Evolutionary conservation across 2,113 vertebrate genomes (phyloP).

Genomic region (Coptodon bakossiorum): DNA sequence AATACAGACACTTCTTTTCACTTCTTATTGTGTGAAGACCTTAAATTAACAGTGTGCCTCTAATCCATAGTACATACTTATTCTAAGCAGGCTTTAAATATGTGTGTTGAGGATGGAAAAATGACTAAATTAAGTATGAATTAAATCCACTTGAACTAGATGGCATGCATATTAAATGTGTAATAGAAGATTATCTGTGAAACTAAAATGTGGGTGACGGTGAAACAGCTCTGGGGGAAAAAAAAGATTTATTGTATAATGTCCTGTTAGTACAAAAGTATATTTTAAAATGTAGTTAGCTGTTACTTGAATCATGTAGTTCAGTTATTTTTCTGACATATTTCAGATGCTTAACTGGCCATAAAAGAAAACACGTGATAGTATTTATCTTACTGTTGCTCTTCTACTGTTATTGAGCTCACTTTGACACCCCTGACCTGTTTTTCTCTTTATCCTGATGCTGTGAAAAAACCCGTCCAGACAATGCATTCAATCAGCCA

Average conservation of each 20-base stretch:
- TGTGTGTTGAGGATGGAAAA: not conserved
- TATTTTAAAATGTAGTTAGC: not conserved
- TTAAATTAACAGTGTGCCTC: not conserved
- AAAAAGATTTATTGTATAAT: not conserved
- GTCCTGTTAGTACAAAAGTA: not conserved
- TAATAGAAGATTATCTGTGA: not conserved
- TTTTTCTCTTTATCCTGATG: not conserved
- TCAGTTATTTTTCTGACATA: not conserved
- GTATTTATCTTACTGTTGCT: not conserved
- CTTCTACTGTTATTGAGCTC: not conserved
- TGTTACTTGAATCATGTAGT: not conserved
- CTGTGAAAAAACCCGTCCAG: not conserved
- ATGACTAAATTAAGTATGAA: not conserved
- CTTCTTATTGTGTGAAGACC: not conserved
- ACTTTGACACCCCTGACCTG: fast-evolving
- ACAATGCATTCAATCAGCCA: not conserved
- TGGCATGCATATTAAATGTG: not conserved
- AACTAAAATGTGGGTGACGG: not conserved
- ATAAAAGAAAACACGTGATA: not conserved
- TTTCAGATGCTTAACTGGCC: not conserved
- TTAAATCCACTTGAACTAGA: not conserved
- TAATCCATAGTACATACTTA: not conserved
- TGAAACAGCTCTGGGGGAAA: not conserved
- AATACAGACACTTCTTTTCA: not conserved
- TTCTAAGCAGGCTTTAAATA: not conserved